Evolutionary conservation across 2,113 vertebrate species (phyloP).

Genomic region (Channa maculata): DNA sequence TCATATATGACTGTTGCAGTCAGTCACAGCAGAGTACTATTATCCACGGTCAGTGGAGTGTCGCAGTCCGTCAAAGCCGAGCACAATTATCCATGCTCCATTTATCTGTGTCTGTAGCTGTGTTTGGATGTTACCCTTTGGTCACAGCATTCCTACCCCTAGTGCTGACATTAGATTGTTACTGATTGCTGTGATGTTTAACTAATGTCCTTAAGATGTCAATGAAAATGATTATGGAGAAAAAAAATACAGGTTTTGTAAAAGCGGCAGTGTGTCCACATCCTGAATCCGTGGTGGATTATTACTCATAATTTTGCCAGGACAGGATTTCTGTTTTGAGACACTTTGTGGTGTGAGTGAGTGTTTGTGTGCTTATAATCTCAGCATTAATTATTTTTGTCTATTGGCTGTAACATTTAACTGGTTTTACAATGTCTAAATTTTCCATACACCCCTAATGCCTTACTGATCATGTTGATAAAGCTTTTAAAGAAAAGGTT

Average conservation of each 20-base stretch:
- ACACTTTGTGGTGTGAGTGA: background rate
- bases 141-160: background rate
- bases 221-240: background rate
- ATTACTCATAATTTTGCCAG: conserved; percentile 28
- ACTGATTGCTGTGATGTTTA: background rate
- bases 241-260: background rate
- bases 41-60: conserved; percentile 39
- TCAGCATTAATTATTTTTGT: background rate
- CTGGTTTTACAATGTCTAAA: no score
- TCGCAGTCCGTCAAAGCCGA: conserved; percentile 50
- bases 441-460: background rate
- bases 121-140: conserved; percentile 11
- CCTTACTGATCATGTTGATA: background rate
- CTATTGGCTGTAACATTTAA: background rate
- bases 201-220: background rate
- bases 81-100: conserved; percentile 66
- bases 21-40: conserved; percentile 29
- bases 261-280: background rate
- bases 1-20: conserved; percentile 15
- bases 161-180: background rate
- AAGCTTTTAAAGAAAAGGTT: background rate
- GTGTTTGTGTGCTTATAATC: no score
- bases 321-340: background rate
- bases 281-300: conserved; percentile 20
- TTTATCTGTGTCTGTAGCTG: conserved; percentile 61